Evolutionary conservation across 1,140 invertebrate genomes (phyloP).

Genomic region (Drosophila biarmipes): DNA sequence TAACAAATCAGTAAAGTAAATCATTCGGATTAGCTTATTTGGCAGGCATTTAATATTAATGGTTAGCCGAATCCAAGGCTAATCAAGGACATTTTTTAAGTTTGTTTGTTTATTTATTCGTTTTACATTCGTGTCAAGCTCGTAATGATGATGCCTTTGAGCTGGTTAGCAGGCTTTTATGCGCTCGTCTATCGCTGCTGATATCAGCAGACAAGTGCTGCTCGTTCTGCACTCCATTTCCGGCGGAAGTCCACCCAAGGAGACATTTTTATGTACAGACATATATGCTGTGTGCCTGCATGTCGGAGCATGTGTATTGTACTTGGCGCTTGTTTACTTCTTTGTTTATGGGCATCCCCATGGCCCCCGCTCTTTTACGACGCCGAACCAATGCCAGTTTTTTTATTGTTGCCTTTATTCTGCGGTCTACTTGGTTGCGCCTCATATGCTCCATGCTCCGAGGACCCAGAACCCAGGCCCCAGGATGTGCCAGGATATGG

Average conservation of each 20-base stretch:
- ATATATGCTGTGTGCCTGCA: constrained; percentile 23
- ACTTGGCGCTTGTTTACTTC: constrained; percentile 78
- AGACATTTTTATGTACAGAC: constrained; percentile 39
- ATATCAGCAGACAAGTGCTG: constrained; percentile 63
- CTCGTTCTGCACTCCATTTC: constrained; percentile 65
- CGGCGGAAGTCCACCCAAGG: constrained; percentile 67
- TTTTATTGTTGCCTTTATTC: constrained; percentile 74
- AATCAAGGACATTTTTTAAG: too few relatives aligned
- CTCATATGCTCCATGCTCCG: constrained; percentile 62
- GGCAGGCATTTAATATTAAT: too few relatives aligned
- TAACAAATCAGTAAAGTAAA: too few relatives aligned
- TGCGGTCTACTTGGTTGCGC: constrained; percentile 62
- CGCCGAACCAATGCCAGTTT: constrained; percentile 38
- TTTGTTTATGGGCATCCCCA: constrained; percentile 69
- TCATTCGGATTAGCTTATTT: not conserved
- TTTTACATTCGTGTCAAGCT: constrained; percentile 66
- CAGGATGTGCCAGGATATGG: constrained; percentile 14
- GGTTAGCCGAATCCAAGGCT: not conserved
- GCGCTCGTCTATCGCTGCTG: constrained; percentile 47
- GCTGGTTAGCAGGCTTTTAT: constrained; percentile 71
- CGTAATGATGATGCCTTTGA: constrained; percentile 69
- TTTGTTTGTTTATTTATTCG: constrained; percentile 57
- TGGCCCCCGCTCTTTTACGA: constrained; percentile 43
- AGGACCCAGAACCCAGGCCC: not conserved
- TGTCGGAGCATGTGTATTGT: constrained; percentile 39